phyloP scores from a whole-genome alignment of 2,113 vertebrate species.

The Cepphus grylle region DNA sequence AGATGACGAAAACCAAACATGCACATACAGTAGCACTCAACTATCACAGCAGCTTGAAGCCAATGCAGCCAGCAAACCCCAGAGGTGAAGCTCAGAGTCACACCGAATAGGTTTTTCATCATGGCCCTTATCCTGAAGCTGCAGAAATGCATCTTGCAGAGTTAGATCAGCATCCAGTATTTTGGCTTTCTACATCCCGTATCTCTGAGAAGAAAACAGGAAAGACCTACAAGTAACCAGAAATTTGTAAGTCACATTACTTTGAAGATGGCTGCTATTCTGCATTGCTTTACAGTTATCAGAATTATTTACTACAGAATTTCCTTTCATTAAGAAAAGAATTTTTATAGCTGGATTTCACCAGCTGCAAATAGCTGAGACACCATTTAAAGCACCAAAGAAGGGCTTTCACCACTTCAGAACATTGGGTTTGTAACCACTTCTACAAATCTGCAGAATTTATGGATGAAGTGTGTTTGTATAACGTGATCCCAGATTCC shows the following conservation, averaged over 20 bases:
- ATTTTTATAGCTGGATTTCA: background rate
- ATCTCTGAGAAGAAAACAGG: background rate
- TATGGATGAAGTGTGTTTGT: background rate
- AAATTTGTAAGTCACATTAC: background rate
- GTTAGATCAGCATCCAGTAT: background rate
- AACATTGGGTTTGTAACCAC: background rate
- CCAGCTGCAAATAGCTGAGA: background rate
- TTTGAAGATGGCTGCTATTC: background rate
- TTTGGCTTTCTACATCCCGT: background rate
- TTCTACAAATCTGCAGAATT: background rate
- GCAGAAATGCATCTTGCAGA: background rate
- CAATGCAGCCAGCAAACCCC: background rate
- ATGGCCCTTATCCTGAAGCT: background rate
- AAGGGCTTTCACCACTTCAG: slow-evolving; percentile 2
- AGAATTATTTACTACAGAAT: slow-evolving; percentile 4
- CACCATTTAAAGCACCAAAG: background rate
- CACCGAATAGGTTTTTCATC: background rate
- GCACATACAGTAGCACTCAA: background rate
- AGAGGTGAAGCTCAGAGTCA: background rate
- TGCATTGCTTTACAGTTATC: background rate
- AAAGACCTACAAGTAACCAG: background rate
- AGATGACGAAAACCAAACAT: background rate
- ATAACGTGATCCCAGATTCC: slow-evolving; percentile 6
- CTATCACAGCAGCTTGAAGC: background rate
- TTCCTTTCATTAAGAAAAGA: background rate